phyloP scores from a whole-genome alignment of 2,113 vertebrate genomes.

The Scalopus aquaticus region DNA sequence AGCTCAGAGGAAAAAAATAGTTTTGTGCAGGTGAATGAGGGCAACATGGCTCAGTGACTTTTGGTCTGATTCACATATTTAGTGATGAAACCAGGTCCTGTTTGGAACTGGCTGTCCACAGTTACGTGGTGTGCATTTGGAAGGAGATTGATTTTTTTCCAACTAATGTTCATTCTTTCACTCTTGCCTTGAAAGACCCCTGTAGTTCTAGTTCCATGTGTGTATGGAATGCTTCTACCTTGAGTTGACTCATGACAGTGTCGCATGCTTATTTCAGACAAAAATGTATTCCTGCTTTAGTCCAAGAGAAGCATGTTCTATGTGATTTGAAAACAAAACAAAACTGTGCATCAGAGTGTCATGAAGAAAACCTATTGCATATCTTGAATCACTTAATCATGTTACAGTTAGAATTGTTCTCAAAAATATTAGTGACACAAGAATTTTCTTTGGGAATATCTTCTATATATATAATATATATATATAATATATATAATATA shows the following conservation, averaged over 20 bases:
- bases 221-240: conserved; percentile 22
- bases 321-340: background rate
- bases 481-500: too few relatives aligned
- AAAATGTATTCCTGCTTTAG: conserved; percentile 45
- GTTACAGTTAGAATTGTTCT: conserved; percentile 57
- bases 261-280: conserved; percentile 24
- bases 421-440: conserved; percentile 68
- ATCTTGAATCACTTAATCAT: conserved; percentile 69
- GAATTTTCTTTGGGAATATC: conserved; percentile 64
- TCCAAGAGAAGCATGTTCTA: conserved; percentile 1
- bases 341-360: conserved; percentile 52
- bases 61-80: background rate
- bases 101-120: background rate
- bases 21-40: background rate
- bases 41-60: background rate
- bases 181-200: background rate
- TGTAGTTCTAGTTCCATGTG: background rate
- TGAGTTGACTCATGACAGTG: conserved; percentile 1
- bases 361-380: conserved; percentile 62
- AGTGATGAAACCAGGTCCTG: background rate
- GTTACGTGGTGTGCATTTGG: background rate
- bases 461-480: conserved; percentile 48
- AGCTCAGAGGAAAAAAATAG: background rate
- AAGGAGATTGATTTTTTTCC: conserved; percentile 1
- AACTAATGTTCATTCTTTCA: background rate